Conservation (phyloP, 2,888 invertebrate genomes). For the Diarsia rubi region DNA sequence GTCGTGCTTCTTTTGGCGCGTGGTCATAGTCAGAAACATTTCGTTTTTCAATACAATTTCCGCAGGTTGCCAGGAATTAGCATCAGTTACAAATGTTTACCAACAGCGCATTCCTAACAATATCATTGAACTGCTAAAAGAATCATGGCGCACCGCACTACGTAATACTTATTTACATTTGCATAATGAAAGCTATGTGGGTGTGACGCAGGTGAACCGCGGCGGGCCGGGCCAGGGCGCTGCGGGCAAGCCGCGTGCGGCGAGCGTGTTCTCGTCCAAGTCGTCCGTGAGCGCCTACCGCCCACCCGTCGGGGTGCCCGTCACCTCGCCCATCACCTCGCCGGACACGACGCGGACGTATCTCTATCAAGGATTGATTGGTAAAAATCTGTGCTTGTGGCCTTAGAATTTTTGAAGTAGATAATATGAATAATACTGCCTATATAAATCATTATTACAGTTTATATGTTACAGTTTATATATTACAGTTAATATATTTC, state of each 20-base stretch:
- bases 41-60: neutral
- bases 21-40: neutral
- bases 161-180: neutral
- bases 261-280: slow-evolving; percentile 98
- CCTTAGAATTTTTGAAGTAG: neutral
- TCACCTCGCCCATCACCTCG: slow-evolving; percentile 96
- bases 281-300: slow-evolving; percentile 96
- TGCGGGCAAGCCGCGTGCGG: slow-evolving; percentile 94
- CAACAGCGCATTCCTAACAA: neutral
- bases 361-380: slow-evolving; percentile 96
- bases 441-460: neutral
- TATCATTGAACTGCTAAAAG: neutral
- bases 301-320: slow-evolving; percentile 94
- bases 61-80: neutral
- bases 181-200: slow-evolving; percentile 24
- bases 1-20: neutral
- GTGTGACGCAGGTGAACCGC: slow-evolving; percentile 86
- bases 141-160: neutral
- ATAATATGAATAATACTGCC: neutral
- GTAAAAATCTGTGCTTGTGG: slow-evolving; percentile 75
- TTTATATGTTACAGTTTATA: too few species aligned
- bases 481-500: too few species aligned
- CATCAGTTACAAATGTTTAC: neutral
- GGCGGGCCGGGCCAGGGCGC: slow-evolving; percentile 58
- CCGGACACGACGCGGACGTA: slow-evolving; percentile 97